These are phyloP conservation scores for Chloroceryle inda DNA, from an alignment of 2,797 vertebrate species.

Conservation along the genomic window DNA sequence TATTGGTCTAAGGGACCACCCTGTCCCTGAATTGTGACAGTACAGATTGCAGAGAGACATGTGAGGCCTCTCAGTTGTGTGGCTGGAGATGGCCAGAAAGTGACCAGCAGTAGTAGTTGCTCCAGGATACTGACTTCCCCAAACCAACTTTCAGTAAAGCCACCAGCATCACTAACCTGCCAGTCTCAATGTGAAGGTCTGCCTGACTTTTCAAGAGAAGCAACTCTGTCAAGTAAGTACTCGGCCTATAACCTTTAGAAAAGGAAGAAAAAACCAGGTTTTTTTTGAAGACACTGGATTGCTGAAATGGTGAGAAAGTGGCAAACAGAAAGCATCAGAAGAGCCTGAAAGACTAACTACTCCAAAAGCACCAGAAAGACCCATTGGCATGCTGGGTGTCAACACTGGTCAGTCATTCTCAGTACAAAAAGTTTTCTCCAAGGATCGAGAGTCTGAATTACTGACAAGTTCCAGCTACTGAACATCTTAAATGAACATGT, in stretches of 20 bases:
- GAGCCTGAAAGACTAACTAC: neutral
- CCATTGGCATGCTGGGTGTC: rapidly evolving
- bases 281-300: neutral
- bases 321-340: neutral
- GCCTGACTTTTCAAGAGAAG: neutral
- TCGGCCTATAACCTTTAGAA: neutral
- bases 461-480: neutral
- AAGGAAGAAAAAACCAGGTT: neutral
- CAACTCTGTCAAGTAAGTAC: neutral
- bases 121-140: neutral
- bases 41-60: neutral
- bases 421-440: neutral
- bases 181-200: neutral
- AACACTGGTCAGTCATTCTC: neutral
- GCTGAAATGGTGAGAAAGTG: neutral
- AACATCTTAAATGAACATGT: neutral
- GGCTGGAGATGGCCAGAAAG: neutral
- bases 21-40: too few species aligned
- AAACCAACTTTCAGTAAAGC: neutral
- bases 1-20: too few species aligned
- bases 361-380: neutral
- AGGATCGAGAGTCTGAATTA: neutral
- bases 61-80: neutral
- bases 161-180: neutral
- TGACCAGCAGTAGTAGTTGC: neutral